Percentiles rank a stretch among this genome's conserved stretches.
These are phyloP conservation scores for Salarias fasciatus DNA, from an alignment of 2,797 vertebrate species.

Conservation along the genomic window DNA sequence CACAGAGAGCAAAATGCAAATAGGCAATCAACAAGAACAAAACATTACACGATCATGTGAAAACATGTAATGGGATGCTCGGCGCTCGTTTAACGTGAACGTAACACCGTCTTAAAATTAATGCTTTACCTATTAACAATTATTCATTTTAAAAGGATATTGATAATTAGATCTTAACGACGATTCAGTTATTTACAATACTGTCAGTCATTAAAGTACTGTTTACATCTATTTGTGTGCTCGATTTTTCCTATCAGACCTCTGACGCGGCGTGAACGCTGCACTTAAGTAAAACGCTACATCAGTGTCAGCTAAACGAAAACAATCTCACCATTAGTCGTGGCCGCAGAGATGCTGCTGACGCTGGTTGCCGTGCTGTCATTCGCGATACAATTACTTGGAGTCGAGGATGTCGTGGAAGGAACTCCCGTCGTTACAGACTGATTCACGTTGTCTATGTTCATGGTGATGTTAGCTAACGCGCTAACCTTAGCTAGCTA, in stretches of 20 bases:
- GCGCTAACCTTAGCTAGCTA: slow-evolving; percentile 63
- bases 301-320: slow-evolving; percentile 13
- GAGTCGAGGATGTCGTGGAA: slow-evolving; percentile 72
- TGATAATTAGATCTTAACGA: too few relatives aligned
- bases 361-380: slow-evolving; percentile 66
- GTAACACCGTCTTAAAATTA: too few relatives aligned
- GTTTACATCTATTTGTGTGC: too few relatives aligned
- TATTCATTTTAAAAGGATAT: too few relatives aligned
- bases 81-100: too few relatives aligned
- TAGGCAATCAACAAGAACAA: too few relatives aligned
- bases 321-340: slow-evolving; percentile 71
- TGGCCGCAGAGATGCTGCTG: slow-evolving; percentile 74
- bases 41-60: too few relatives aligned
- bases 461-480: slow-evolving; percentile 68
- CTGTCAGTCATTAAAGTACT: too few relatives aligned
- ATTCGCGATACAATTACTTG: slow-evolving; percentile 79
- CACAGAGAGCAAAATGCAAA: too few relatives aligned
- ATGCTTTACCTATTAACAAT: too few relatives aligned
- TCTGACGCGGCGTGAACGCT: not conserved
- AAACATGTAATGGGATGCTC: too few relatives aligned
- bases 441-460: slow-evolving; percentile 78
- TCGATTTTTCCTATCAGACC: not conserved
- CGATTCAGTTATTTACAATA: too few relatives aligned
- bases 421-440: slow-evolving; percentile 71
- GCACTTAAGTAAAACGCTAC: not conserved